Conservation (phyloP, 2,797 vertebrate species). For the Somateria mollissima region DNA sequence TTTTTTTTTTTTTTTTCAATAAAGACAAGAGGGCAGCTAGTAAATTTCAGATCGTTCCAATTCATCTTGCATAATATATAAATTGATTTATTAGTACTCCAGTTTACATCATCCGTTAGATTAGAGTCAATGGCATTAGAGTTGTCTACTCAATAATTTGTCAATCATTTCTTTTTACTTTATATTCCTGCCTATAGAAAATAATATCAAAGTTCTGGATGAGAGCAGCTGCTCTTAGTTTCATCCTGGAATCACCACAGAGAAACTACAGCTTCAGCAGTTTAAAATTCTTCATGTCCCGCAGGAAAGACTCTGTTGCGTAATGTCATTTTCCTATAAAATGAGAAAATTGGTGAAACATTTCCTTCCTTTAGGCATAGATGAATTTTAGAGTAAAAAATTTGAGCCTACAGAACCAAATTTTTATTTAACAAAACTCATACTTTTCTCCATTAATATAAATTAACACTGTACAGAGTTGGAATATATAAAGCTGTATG, state of each 20-base stretch:
- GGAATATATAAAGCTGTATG: constrained; percentile 12
- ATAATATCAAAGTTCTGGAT: not conserved
- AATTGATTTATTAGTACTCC: not conserved
- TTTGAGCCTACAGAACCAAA: not conserved
- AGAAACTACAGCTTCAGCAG: not conserved
- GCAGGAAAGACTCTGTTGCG: not conserved
- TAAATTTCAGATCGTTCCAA: not conserved
- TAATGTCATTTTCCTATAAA: not conserved
- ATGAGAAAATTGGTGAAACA: not conserved
- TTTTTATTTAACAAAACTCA: constrained; percentile 13
- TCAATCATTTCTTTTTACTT: not conserved
- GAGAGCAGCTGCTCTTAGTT: not conserved
- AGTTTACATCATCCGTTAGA: not conserved
- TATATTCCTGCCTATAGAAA: not conserved
- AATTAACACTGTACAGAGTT: not conserved
- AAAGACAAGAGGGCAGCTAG: not conserved
- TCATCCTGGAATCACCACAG: not conserved
- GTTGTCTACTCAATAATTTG: not conserved
- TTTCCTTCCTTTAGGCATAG: not conserved
- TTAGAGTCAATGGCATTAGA: not conserved
- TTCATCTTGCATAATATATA: not conserved
- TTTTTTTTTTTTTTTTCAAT: not conserved
- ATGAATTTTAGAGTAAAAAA: not conserved
- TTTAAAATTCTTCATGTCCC: not conserved
- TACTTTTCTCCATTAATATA: constrained; percentile 21